phyloP scores from a whole-genome alignment of 2,113 vertebrate species.

The Mastomys natalensis region DNA sequence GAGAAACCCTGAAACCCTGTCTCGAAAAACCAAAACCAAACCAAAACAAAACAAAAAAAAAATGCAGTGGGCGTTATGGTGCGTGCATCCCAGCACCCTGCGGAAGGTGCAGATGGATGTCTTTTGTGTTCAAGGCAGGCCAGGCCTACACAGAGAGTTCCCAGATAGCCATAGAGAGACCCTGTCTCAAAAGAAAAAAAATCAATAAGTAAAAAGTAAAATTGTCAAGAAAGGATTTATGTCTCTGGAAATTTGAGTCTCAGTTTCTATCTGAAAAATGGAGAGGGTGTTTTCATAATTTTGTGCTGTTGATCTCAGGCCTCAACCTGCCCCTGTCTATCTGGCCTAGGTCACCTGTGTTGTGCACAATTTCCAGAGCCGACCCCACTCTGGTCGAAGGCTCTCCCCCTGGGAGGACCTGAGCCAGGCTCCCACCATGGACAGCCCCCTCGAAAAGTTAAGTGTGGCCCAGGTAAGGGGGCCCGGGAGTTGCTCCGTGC shows the following conservation, averaged over 20 bases:
- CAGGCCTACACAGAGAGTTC: background rate
- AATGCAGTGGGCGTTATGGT: background rate
- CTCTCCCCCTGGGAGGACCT: constrained; percentile 81
- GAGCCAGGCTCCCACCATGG: constrained; percentile 87
- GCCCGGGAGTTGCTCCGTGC: constrained; percentile 73
- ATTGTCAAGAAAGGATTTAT: background rate
- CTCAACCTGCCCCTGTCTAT: background rate
- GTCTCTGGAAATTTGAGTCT: background rate
- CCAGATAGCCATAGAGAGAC: background rate
- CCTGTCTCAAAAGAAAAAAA: background rate
- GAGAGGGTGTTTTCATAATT: background rate
- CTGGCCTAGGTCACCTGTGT: constrained; percentile 85
- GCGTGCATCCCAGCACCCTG: no score
- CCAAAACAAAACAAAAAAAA: no score
- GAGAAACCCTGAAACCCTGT: no score
- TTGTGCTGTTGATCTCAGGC: no score
- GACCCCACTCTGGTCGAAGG: constrained; percentile 50
- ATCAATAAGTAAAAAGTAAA: background rate
- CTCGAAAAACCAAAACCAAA: no score
- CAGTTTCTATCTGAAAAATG: constrained; percentile 2
- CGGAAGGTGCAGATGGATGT: no score
- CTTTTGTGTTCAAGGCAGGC: background rate
- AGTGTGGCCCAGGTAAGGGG: constrained; percentile 95
- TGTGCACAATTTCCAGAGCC: constrained; percentile 85
- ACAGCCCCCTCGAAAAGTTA: constrained; percentile 96